Conservation (phyloP, 1,140 invertebrate genomes). For the Chymomyza costata region DNA sequence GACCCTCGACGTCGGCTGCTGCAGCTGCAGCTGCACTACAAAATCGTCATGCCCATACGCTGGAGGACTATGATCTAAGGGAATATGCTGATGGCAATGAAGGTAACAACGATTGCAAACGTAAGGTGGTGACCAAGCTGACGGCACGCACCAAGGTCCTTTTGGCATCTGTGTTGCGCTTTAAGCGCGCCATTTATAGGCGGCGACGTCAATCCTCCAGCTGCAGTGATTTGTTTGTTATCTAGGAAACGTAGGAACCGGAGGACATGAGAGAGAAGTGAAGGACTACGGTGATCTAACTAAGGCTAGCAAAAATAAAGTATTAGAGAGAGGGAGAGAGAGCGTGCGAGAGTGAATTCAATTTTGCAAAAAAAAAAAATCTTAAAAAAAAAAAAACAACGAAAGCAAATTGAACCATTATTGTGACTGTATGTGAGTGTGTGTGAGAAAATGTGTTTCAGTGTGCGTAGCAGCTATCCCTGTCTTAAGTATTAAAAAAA, state of each 20-base stretch:
- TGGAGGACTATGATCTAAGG: constrained; percentile 26
- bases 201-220: constrained; percentile 63
- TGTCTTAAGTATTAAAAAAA: too few relatives aligned
- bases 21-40: constrained; percentile 21
- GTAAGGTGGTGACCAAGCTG: constrained; percentile 65
- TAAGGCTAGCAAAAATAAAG: not conserved
- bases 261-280: too few relatives aligned
- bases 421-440: not conserved
- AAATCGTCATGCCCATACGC: constrained; percentile 11
- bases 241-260: constrained; percentile 30
- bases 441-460: not conserved
- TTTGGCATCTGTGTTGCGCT: constrained; percentile 61
- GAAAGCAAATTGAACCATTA: too few relatives aligned
- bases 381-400: too few relatives aligned
- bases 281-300: too few relatives aligned
- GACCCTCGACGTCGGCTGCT: constrained; percentile 35
- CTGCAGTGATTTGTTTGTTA: constrained; percentile 72
- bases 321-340: not conserved
- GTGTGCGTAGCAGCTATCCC: too few relatives aligned
- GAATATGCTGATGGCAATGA: constrained; percentile 1
- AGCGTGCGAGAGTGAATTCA: not conserved
- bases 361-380: too few relatives aligned
- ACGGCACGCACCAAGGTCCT: constrained; percentile 65
- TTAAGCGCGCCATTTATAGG: constrained; percentile 60
- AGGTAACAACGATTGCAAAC: constrained; percentile 39